Base-by-base conservation (phyloP, 2,888 invertebrate species). In the Rhingia rostrata region DNA sequence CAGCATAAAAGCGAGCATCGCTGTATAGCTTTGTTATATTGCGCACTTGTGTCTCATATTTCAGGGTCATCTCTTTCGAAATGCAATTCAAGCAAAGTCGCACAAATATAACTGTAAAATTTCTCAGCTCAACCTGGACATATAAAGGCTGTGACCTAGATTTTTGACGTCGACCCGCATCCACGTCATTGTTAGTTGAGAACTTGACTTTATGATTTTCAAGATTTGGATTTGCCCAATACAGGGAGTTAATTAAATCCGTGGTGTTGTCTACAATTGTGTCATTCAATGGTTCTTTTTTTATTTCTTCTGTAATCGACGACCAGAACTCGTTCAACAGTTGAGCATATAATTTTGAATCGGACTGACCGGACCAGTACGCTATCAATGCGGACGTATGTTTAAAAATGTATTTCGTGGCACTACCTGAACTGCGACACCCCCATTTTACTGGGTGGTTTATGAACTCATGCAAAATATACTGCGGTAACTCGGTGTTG, bases 11-110 rank as follows among this genome's bases (percentile, higher is more conserved):
- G 9, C 91, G 90, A 10, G 90, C 88, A 63, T 92, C 93, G 56
- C 93, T 93, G 87, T 94, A 95, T 87, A 94, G 93, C 41, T 91
- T 89, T 0, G 94, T 90, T 4, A 95, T 88, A 6, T 92, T 91
- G 56, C 92, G 91, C 4, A 95, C 87, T 63, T 94, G 92, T 6
- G 92, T 90, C 12, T 94, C 87, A 33, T 94, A 92, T 3, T 92
- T 91, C 0, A 92, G 91, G 2, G 92, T 89, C 66, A 92, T 91
- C 30, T 91, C 90, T 6, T 90, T 88, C 4, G 90, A 90, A 0
- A 93, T 93, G 69, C 93, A 93, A n/a, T 92, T 92, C 10, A 95
- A 92, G 88, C 94, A 95, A 10, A 92, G 90, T 64, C 88, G 86
- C 22, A 89, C 87, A 14, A 91, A 77, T 35, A 89, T 87, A 33